A percentile compares a stretch with the other conserved stretches of the same genome.
Conservation (phyloP, 2,113 vertebrate species). For the Barbus barbus region DNA sequence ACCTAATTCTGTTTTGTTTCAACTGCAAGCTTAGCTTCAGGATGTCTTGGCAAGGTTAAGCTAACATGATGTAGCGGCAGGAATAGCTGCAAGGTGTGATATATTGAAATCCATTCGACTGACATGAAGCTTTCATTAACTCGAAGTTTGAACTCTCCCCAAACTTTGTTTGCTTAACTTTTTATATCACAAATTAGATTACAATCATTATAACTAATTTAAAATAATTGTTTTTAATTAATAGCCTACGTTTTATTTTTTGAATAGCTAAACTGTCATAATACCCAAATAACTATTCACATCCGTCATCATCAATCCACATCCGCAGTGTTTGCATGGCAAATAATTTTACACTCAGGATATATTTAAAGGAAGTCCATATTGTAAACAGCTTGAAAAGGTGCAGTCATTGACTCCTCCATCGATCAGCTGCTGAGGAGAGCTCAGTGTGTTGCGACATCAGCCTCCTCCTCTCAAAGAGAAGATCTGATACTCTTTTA, state of each 20-base stretch:
- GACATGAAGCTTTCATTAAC: conserved; percentile 73
- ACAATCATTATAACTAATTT: background rate
- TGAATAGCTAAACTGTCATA: background rate
- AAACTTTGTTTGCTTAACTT: conserved; percentile 59
- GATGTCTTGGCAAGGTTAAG: conserved; percentile 75
- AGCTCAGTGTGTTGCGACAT: conserved; percentile 29
- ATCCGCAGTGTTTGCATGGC: background rate
- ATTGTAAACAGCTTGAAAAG: conserved; percentile 40
- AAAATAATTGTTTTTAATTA: background rate
- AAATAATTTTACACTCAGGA: too few relatives aligned
- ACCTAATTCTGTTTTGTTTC: conserved; percentile 80
- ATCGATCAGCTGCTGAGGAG: conserved; percentile 28
- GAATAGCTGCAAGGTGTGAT: conserved; percentile 72
- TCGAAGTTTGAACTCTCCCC: conserved; percentile 51
- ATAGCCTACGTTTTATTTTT: background rate
- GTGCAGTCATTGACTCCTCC: conserved; percentile 29
- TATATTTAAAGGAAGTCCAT: conserved; percentile 20
- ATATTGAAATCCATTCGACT: conserved; percentile 64
- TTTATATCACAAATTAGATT: too few relatives aligned
- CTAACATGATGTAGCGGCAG: conserved; percentile 70
- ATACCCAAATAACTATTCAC: background rate
- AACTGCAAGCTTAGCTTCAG: conserved; percentile 69
- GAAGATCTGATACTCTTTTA: conserved; percentile 55
- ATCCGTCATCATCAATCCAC: background rate
- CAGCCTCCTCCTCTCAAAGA: conserved; percentile 38